Base-by-base conservation (phyloP, 2,797 vertebrate species). In the Sitta carolinensis region DNA sequence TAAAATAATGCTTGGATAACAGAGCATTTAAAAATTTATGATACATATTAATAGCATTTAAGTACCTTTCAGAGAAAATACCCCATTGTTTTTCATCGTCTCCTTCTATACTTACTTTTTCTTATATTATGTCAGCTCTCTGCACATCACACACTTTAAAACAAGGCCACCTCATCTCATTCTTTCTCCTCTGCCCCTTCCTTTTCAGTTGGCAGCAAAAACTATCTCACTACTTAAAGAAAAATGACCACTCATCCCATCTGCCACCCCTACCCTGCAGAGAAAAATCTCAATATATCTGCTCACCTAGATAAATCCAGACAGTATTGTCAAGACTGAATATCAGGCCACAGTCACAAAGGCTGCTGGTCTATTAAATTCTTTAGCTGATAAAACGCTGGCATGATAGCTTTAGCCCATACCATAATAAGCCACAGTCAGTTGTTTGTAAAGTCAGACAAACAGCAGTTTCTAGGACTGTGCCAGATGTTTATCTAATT, bases 291-390 rank as follows among this genome's bases (percentile, higher is more conserved):
- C 85, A 90, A 89, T 96, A 87, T 92, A 73, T 93, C 91, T 96
- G 91, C 77, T 90, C 96, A 89, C 73, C 86, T 63, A 94, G 95
- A 94, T 96, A 94, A 95, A 94, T 97, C 84, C 73, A 79, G 90
- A 94, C 87, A 69, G 75, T 75, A 80, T 88, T 96, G 94, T 96
- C 95, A 94, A 91, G 66, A 91, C 73, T 84, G 83, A 91, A 38
- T 88, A 57, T 67, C 84, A 96, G 94, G 90, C 90, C 91, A 79
- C 34, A 88, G 84, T 77, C 72, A 96, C 92, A 94, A 80, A 86
- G 68, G 51, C 92, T 77, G 61, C 63, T 79, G 89, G 70, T 97
- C 92, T 94, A 82, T 94, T 91, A 94, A 94, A 95, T 93, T 77
- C 83, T 90, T 94, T 70, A 72, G 48, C 87, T 26, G 9, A 81